A percentile compares a stretch with the other conserved stretches of the same genome.
Conservation (phyloP, 2,113 vertebrate genomes). For the Percina caprodes region DNA sequence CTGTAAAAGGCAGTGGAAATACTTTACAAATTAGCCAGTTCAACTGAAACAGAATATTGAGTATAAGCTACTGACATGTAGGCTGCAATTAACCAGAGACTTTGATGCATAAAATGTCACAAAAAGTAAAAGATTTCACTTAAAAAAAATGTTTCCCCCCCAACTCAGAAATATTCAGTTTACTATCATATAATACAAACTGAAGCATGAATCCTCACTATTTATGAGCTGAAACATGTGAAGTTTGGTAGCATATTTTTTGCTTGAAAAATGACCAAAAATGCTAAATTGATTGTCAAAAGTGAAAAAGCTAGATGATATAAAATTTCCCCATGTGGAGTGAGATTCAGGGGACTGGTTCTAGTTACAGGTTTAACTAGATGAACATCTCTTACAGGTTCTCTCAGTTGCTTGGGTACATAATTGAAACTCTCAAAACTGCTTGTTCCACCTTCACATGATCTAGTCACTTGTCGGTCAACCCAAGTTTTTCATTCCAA, state of each 20-base stretch:
- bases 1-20: background rate
- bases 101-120: background rate
- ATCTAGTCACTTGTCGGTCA: too few relatives aligned
- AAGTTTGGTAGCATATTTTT: background rate
- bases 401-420: too few relatives aligned
- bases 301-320: background rate
- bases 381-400: background rate
- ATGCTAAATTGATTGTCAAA: background rate
- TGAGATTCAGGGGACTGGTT: background rate
- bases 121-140: background rate
- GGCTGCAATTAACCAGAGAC: background rate
- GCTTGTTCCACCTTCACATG: too few relatives aligned
- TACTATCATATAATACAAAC: background rate
- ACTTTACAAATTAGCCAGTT: background rate
- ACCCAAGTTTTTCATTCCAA: too few relatives aligned
- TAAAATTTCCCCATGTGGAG: background rate
- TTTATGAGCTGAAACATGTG: background rate
- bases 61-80: too few relatives aligned
- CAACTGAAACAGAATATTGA: background rate
- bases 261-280: background rate
- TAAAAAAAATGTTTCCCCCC: too few relatives aligned
- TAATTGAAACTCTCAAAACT: too few relatives aligned
- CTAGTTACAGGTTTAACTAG: background rate
- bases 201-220: background rate
- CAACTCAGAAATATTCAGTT: background rate